A percentile compares a stretch with the other conserved stretches of the same genome.
Conservation (phyloP, 2,888 invertebrate genomes). For the Hirtodrosophila duncani region DNA sequence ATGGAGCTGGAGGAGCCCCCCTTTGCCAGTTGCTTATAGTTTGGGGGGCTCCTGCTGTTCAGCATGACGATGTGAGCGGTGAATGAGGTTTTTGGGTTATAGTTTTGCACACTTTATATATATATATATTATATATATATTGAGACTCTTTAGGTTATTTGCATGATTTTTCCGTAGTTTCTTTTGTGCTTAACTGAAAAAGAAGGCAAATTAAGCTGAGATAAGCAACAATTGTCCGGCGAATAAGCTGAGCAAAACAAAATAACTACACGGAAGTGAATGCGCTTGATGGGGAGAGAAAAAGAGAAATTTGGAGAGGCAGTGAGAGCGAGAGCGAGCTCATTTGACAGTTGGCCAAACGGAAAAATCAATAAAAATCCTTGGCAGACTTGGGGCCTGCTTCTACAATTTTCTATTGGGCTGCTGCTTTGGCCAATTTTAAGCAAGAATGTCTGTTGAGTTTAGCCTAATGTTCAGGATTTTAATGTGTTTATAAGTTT, state of each 20-base stretch:
- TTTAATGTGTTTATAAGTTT: no score
- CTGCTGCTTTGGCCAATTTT: no score
- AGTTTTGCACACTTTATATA: constrained; percentile 20
- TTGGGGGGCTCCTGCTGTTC: constrained; percentile 76
- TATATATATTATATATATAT: constrained; percentile 6
- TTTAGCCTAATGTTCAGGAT: no score
- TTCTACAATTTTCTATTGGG: no score
- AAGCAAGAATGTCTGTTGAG: no score
- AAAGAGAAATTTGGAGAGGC: constrained; percentile 5
- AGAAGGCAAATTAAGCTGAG: constrained; percentile 17
- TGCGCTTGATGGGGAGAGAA: constrained; percentile 9
- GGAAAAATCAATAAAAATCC: no score
- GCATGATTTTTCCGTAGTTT: constrained; percentile 7
- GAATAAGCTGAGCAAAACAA: constrained; percentile 57
- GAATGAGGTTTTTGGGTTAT: constrained; percentile 9
- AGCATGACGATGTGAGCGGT: constrained; percentile 62
- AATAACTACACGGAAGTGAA: constrained; percentile 15
- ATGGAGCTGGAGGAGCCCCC: constrained; percentile 74
- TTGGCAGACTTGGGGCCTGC: no score
- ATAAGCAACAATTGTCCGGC: constrained; percentile 23
- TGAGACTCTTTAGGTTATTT: constrained; percentile 18
- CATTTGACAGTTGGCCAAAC: no score
- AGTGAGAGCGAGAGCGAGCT: constrained; percentile 2
- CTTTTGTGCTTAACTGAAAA: no score
- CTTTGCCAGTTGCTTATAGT: constrained; percentile 62